These are phyloP conservation scores for Barypeithes pellucidus DNA, from an alignment of 2,888 invertebrate genomes.

Conservation along the genomic window DNA sequence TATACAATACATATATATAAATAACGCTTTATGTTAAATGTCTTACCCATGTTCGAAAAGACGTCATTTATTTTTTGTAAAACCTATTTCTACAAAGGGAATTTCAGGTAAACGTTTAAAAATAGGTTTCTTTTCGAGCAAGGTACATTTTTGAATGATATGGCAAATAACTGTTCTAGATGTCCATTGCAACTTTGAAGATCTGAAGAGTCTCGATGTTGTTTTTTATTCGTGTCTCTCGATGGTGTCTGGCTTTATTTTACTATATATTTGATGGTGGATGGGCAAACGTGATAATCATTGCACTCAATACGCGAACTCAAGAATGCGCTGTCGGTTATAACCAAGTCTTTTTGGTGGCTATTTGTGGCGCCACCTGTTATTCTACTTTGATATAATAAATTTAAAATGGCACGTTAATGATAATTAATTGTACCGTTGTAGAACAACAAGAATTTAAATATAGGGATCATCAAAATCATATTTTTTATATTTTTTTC, in stretches of 20 bases:
- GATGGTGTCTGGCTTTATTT: constrained; percentile 39
- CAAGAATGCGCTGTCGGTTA: constrained; percentile 66
- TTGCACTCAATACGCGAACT: constrained; percentile 63
- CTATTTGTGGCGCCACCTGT: constrained; percentile 56
- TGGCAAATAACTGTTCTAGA: constrained; percentile 66
- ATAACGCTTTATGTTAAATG: constrained; percentile 31
- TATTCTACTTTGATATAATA: background rate
- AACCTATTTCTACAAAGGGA: background rate
- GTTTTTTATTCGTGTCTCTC: constrained; percentile 46
- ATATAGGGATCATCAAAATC: constrained; percentile 9
- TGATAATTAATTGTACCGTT: background rate
- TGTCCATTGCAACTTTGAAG: constrained; percentile 63
- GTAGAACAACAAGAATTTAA: constrained; percentile 1
- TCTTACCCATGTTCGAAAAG: constrained; percentile 31
- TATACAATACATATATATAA: constrained; percentile 15
- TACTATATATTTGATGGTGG: constrained; percentile 62
- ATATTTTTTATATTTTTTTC: background rate
- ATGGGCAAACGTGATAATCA: constrained; percentile 72
- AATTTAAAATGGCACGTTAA: background rate
- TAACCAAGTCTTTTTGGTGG: constrained; percentile 65
- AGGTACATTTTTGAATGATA: constrained; percentile 33
- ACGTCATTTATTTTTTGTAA: background rate
- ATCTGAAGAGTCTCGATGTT: constrained; percentile 60
- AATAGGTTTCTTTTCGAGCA: constrained; percentile 26
- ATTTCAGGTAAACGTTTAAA: background rate